A percentile compares a stretch with the other conserved stretches of the same genome.
Evolutionary conservation across 2,888 invertebrate species (phyloP).

Genomic region (Nipponacmea schrenckii): DNA sequence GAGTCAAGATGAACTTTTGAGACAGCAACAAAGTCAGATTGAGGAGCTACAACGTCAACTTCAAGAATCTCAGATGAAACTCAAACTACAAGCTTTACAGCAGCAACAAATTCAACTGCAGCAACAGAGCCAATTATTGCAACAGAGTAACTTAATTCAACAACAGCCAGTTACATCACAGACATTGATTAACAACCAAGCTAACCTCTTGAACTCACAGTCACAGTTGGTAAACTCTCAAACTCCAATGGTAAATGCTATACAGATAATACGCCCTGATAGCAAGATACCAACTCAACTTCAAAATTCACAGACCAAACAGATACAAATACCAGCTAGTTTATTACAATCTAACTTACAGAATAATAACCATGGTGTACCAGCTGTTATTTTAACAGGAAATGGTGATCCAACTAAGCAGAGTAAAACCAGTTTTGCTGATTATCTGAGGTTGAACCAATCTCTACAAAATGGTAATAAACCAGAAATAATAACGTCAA

Average conservation of each 20-base stretch:
- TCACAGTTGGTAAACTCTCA: conserved; percentile 8
- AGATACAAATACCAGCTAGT: conserved; percentile 48
- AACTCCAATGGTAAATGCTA: conserved; percentile 27
- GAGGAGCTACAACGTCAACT: conserved; percentile 82
- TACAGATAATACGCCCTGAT: conserved; percentile 32
- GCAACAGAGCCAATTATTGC: conserved; percentile 42
- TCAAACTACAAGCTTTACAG: conserved; percentile 43
- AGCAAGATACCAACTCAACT: conserved; percentile 12
- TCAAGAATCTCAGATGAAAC: conserved; percentile 56
- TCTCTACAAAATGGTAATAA: not conserved
- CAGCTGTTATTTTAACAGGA: conserved; percentile 4
- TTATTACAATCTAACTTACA: conserved; percentile 24
- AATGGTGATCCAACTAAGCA: not conserved
- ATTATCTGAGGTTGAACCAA: conserved; percentile 15
- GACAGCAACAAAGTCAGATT: conserved; percentile 85
- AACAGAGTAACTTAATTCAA: conserved; percentile 37
- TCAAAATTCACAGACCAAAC: conserved; percentile 29
- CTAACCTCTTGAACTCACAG: conserved; percentile 11
- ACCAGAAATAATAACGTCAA: conserved; percentile 12
- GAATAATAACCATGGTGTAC: conserved; percentile 15
- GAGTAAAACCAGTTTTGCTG: conserved; percentile 19
- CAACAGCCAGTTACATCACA: conserved; percentile 28
- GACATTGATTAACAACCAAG: conserved; percentile 19
- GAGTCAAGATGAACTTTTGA: conserved; percentile 55
- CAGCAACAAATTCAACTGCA: conserved; percentile 41